These are phyloP conservation scores for Thymelicus sylvestris DNA, from an alignment of 2,888 invertebrate genomes.

Conservation along the genomic window DNA sequence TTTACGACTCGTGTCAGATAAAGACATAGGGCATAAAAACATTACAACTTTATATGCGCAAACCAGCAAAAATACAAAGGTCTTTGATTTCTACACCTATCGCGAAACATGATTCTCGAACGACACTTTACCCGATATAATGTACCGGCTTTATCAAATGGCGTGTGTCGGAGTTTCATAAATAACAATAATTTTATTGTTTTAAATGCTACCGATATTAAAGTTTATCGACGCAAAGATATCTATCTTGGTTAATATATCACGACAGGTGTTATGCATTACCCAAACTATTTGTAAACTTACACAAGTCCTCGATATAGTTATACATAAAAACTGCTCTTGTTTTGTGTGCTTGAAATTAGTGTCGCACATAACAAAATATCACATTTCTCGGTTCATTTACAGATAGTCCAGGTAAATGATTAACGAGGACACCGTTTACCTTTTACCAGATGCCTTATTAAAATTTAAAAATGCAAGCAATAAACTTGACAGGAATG, in stretches of 20 bases:
- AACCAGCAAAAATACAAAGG: conserved; percentile 47
- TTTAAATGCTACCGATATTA: conserved; percentile 26
- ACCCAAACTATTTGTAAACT: conserved; percentile 15
- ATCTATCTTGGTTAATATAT: conserved; percentile 33
- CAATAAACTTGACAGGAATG: conserved; percentile 40
- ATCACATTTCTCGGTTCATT: background rate
- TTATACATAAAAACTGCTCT: background rate
- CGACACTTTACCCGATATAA: conserved; percentile 16
- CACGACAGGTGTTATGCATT: conserved; percentile 28
- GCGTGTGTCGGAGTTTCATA: conserved; percentile 33
- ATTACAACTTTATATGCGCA: conserved; percentile 65
- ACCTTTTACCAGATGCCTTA: background rate
- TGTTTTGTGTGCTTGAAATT: background rate
- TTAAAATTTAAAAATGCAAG: conserved; percentile 13
- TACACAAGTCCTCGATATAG: background rate
- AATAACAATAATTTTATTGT: conserved; percentile 29
- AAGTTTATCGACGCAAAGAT: conserved; percentile 34
- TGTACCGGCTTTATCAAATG: conserved; percentile 29
- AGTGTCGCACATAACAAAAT: background rate
- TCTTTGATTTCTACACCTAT: conserved; percentile 36
- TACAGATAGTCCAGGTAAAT: conserved; percentile 1
- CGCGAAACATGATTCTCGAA: conserved; percentile 33
- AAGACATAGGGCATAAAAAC: conserved; percentile 79
- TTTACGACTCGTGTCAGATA: conserved; percentile 80
- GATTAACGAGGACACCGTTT: background rate